A percentile compares a stretch with the other conserved stretches of the same genome.
These are phyloP conservation scores for Oreamnos americanus DNA, from an alignment of 2,113 vertebrate genomes.

Conservation along the genomic window DNA sequence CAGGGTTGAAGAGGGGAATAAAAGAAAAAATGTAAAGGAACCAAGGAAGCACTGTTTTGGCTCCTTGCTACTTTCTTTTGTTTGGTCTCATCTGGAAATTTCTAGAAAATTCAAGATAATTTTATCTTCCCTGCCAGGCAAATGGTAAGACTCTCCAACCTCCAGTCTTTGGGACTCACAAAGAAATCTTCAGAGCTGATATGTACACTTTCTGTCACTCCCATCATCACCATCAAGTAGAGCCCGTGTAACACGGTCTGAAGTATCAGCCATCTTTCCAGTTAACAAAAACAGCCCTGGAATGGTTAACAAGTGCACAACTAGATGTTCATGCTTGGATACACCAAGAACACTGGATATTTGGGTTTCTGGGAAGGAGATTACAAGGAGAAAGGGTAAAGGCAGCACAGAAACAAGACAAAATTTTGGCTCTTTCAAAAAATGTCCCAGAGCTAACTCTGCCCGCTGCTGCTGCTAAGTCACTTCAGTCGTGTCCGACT, in stretches of 20 bases:
- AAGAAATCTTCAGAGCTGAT: background rate
- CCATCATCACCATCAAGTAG: background rate
- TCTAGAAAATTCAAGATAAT: conserved; percentile 4
- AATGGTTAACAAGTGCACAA: background rate
- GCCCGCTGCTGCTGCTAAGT: background rate
- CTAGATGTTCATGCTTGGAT: background rate
- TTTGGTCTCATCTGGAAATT: background rate
- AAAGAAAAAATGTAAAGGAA: background rate
- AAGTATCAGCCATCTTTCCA: background rate
- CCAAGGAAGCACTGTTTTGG: background rate
- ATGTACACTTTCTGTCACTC: background rate
- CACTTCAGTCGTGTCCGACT: too few species aligned
- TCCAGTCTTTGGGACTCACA: background rate
- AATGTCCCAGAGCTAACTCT: background rate
- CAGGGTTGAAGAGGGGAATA: background rate
- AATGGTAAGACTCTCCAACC: background rate
- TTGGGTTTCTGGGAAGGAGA: background rate
- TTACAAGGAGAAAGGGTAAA: background rate
- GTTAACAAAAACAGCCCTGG: background rate
- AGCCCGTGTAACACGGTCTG: background rate
- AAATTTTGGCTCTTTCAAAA: background rate
- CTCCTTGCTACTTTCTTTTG: background rate
- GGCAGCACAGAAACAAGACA: background rate
- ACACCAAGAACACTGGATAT: background rate
- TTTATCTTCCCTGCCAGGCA: background rate